phyloP scores from a whole-genome alignment of 2,888 invertebrate species.

The Hyalella azteca region DNA sequence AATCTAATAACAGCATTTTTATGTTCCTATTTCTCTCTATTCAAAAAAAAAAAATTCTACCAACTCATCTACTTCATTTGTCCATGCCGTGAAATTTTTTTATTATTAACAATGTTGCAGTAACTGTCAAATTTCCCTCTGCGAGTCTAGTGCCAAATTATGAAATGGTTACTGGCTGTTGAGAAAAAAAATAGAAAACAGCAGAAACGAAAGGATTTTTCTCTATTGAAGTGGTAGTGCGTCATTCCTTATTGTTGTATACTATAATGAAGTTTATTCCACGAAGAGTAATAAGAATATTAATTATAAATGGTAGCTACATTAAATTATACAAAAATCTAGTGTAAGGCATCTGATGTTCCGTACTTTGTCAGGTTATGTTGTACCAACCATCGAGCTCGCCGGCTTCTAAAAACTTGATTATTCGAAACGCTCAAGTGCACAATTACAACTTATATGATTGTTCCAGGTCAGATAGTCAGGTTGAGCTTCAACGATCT shows the following conservation, averaged over 20 bases:
- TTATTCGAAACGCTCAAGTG: not conserved
- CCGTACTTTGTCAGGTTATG: not conserved
- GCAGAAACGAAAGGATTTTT: not conserved
- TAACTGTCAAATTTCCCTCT: too few species aligned
- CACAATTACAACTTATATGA: too few species aligned
- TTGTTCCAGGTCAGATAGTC: too few species aligned
- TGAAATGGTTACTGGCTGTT: too few species aligned
- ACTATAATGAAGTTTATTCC: conserved; percentile 35
- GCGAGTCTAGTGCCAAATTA: not conserved
- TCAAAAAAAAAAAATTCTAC: too few species aligned
- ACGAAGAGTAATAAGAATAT: conserved; percentile 28
- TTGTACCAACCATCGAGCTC: not conserved
- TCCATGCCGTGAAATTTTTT: too few species aligned
- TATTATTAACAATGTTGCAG: too few species aligned
- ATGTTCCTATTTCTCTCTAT: too few species aligned
- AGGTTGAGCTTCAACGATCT: too few species aligned
- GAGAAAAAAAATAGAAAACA: too few species aligned
- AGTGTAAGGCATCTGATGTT: conserved; percentile 21
- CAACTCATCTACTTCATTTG: too few species aligned
- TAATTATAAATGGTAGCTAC: conserved; percentile 31
- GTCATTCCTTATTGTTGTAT: conserved; percentile 37
- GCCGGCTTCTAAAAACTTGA: not conserved
- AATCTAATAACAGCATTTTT: too few species aligned
- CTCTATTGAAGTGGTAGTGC: not conserved
- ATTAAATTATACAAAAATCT: conserved; percentile 29